Evolutionary conservation across 2,113 vertebrate genomes (phyloP).

Genomic region (Brienomyrus brachyistius): DNA sequence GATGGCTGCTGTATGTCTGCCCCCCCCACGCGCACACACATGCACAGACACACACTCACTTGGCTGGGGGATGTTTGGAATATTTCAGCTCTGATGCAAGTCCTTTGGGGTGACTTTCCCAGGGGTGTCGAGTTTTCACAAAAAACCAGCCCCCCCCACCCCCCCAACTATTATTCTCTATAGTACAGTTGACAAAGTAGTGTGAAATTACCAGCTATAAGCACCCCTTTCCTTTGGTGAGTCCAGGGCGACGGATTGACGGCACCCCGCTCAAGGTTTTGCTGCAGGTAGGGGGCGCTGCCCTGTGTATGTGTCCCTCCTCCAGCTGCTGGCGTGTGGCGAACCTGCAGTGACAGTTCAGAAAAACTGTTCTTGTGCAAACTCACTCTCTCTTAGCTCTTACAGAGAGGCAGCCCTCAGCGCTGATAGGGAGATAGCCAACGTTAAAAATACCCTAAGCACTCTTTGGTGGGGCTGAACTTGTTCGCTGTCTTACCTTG

Average conservation of each 20-base stretch:
- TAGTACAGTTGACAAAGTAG: not conserved
- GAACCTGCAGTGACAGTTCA: not conserved
- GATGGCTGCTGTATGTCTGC: not conserved
- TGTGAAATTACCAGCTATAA: not conserved
- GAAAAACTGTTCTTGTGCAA: not conserved
- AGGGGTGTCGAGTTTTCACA: slow-evolving; percentile 44
- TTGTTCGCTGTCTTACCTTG: too few relatives aligned
- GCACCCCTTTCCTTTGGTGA: not conserved
- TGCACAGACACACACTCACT: not conserved
- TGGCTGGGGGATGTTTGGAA: slow-evolving; percentile 20
- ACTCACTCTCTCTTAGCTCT: not conserved
- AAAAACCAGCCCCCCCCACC: not conserved
- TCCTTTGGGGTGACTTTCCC: slow-evolving; percentile 37
- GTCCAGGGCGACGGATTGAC: not conserved
- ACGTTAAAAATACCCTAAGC: not conserved
- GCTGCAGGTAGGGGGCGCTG: not conserved
- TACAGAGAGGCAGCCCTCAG: not conserved
- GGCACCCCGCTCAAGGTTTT: not conserved
- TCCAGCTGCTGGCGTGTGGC: not conserved
- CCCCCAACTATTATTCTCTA: not conserved
- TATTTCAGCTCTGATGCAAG: slow-evolving; percentile 23
- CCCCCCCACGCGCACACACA: not conserved
- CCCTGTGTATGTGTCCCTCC: not conserved
- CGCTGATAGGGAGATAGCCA: not conserved
- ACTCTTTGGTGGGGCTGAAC: not conserved